These are phyloP conservation scores for Melanotaenia parkinsoni DNA, from an alignment of 2,797 vertebrate species.

Conservation along the genomic window DNA sequence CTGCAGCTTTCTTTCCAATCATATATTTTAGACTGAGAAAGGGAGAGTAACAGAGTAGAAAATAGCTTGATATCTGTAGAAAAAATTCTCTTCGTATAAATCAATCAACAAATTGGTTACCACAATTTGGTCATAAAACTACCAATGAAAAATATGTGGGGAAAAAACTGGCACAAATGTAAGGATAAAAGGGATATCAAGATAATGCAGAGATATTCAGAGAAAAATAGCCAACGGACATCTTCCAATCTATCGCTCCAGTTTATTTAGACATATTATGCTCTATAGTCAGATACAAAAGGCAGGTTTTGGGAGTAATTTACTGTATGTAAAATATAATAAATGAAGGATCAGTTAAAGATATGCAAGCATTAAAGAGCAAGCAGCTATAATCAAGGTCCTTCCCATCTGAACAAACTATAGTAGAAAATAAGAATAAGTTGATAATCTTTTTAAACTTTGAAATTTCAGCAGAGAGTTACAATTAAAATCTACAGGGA, in stretches of 20 bases:
- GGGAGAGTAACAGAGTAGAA: slow-evolving; percentile 11
- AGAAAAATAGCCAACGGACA: neutral
- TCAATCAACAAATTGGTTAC: slow-evolving; percentile 42
- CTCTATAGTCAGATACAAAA: neutral
- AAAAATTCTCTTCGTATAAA: slow-evolving; percentile 9
- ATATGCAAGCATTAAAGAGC: neutral
- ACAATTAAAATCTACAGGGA: neutral
- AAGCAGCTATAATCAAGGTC: neutral
- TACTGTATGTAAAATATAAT: neutral
- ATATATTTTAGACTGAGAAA: slow-evolving; percentile 17
- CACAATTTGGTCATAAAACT: slow-evolving; percentile 12
- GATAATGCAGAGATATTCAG: neutral
- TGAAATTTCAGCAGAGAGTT: neutral
- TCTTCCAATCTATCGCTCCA: neutral
- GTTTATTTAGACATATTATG: neutral
- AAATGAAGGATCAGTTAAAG: neutral
- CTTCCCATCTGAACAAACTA: neutral
- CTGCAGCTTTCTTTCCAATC: slow-evolving; percentile 9
- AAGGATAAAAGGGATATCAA: too few relatives aligned
- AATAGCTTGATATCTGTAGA: slow-evolving; percentile 21
- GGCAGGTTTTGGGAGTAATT: neutral
- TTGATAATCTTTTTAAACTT: neutral
- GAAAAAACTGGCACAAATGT: too few relatives aligned
- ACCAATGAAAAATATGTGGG: neutral
- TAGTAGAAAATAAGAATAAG: neutral